Conservation (phyloP, 2,113 vertebrate genomes). For the Rhineura floridana region DNA sequence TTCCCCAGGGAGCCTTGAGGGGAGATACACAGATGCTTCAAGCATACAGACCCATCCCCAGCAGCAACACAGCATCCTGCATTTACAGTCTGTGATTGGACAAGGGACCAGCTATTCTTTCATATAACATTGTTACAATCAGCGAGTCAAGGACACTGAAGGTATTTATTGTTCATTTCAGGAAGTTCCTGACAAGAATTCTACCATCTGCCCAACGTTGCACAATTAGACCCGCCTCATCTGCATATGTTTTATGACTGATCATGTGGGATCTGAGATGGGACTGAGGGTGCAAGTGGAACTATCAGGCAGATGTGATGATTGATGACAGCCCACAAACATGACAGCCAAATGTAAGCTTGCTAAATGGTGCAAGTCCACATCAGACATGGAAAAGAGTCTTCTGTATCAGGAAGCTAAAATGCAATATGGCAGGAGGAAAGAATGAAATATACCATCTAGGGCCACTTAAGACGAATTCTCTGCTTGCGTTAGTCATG, state of each 20-base stretch:
- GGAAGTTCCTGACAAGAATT: slow-evolving; percentile 2
- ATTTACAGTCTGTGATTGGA: not conserved
- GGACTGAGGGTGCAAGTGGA: slow-evolving; percentile 21
- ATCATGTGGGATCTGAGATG: not conserved
- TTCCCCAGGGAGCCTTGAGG: slow-evolving; percentile 35
- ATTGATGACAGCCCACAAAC: not conserved
- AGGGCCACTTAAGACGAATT: not conserved
- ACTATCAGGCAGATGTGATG: not conserved
- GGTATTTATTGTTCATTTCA: not conserved
- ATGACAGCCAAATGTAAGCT: not conserved
- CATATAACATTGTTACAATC: not conserved
- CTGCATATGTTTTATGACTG: slow-evolving; percentile 18
- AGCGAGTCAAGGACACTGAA: accelerated
- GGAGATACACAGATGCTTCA: slow-evolving; percentile 37
- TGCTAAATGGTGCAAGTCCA: not conserved
- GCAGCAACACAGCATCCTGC: slow-evolving; percentile 1
- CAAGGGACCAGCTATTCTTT: slow-evolving; percentile 45
- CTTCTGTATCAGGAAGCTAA: not conserved
- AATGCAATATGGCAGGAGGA: not conserved
- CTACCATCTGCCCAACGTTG: not conserved
- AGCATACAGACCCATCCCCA: slow-evolving; percentile 21
- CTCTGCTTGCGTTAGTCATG: not conserved
- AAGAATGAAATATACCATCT: not conserved
- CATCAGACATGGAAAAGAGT: not conserved
- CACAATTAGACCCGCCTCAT: not conserved